A percentile compares a stretch with the other conserved stretches of the same genome.
phyloP scores from a whole-genome alignment of 2,888 invertebrate genomes.

The Auanema freiburgensis region DNA sequence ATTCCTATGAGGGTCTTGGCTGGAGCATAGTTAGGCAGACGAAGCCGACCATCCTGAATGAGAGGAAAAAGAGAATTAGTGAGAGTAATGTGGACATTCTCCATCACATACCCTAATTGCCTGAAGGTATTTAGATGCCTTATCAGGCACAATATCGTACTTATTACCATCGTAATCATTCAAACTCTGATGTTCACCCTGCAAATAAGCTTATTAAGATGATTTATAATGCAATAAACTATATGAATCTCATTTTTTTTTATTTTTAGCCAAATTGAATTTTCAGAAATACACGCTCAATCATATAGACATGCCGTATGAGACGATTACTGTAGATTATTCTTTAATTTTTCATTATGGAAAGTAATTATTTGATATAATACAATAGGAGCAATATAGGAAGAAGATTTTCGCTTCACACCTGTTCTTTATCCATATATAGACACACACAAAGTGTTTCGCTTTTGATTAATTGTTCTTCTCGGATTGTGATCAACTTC shows the following conservation, averaged over 20 bases:
- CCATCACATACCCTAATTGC: conserved; percentile 21
- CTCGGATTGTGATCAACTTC: background rate
- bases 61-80: background rate
- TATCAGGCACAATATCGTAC: conserved; percentile 44
- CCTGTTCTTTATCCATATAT: too few relatives aligned
- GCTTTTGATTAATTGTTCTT: conserved; percentile 1
- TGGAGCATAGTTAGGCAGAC: conserved; percentile 30
- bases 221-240: background rate
- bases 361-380: too few relatives aligned
- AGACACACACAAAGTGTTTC: background rate
- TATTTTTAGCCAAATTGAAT: background rate
- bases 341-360: too few relatives aligned
- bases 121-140: conserved; percentile 35
- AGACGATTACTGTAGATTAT: too few relatives aligned
- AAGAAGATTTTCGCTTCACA: too few relatives aligned
- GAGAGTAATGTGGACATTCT: background rate
- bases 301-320: too few relatives aligned
- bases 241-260: background rate
- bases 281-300: too few relatives aligned
- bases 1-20: conserved; percentile 33
- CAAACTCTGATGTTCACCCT: conserved; percentile 46
- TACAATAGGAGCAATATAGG: too few relatives aligned
- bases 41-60: conserved; percentile 35
- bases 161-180: conserved; percentile 55
- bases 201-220: conserved; percentile 16